These are phyloP conservation scores for Triplophysa bombifrons DNA, from an alignment of 2,797 vertebrate genomes.

Conservation along the genomic window DNA sequence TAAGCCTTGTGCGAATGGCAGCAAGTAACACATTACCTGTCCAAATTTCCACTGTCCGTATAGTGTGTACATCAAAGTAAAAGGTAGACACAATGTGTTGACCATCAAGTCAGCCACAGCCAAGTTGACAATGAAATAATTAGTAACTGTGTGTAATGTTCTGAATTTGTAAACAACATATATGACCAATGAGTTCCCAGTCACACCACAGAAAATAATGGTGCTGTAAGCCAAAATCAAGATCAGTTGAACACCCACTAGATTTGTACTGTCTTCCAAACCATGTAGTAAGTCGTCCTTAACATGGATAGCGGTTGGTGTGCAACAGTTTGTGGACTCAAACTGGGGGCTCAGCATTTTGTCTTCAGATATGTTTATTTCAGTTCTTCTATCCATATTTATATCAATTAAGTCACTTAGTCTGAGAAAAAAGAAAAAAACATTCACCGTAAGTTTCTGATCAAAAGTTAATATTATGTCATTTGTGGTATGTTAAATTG, in stretches of 20 bases:
- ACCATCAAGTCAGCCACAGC: conserved; percentile 92
- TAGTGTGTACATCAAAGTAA: conserved; percentile 90
- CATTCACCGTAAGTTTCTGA: neutral
- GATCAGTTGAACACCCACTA: conserved; percentile 85
- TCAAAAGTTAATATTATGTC: neutral
- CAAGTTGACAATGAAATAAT: conserved; percentile 94
- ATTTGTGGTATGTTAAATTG: neutral
- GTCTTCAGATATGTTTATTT: conserved; percentile 41
- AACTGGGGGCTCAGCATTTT: neutral
- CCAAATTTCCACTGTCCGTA: conserved; percentile 87
- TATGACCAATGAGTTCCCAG: conserved; percentile 91
- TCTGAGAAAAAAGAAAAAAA: conserved; percentile 11
- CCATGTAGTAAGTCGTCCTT: conserved; percentile 54
- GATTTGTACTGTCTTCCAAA: conserved; percentile 86
- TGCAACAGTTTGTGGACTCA: conserved; percentile 65
- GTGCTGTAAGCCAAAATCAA: conserved; percentile 93
- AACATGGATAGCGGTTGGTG: neutral
- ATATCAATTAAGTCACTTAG: conserved; percentile 12
- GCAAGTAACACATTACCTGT: conserved; percentile 83
- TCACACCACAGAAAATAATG: conserved; percentile 91
- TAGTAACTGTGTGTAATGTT: conserved; percentile 90
- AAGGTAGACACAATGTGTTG: conserved; percentile 90
- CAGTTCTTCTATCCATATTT: conserved; percentile 48
- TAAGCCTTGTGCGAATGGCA: conserved; percentile 91
- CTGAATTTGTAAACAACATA: conserved; percentile 91